These are phyloP conservation scores for Microplitis demolitor DNA, from an alignment of 1,140 invertebrate genomes.

Conservation along the genomic window DNA sequence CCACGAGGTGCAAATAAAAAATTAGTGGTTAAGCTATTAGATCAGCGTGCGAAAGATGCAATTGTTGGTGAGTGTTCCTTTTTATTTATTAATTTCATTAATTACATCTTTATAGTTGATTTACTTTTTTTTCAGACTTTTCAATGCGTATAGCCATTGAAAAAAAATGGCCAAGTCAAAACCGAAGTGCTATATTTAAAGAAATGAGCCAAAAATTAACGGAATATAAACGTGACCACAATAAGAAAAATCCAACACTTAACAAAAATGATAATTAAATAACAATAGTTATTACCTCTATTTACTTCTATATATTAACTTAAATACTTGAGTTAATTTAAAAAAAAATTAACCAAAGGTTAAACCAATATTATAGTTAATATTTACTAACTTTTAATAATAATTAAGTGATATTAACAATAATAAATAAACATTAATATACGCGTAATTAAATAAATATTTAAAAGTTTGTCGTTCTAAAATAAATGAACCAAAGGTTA, in stretches of 20 bases:
- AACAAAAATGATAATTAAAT: neutral
- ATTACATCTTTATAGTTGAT: neutral
- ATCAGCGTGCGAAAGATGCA: neutral
- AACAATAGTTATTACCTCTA: neutral
- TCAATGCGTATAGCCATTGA: too few relatives aligned
- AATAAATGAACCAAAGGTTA: neutral
- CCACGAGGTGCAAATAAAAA: neutral
- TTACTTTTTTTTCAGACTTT: neutral
- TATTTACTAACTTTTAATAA: neutral
- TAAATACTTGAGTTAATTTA: too few relatives aligned
- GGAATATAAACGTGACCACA: too few relatives aligned
- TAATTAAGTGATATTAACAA: neutral
- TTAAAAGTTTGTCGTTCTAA: neutral
- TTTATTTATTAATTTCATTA: neutral
- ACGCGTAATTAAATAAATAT: neutral
- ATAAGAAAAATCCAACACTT: neutral
- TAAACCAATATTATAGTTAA: neutral
- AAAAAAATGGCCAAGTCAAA: too few relatives aligned
- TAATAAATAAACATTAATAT: neutral
- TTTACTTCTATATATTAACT: too few relatives aligned
- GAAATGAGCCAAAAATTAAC: too few relatives aligned
- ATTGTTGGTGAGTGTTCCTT: neutral
- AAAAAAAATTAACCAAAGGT: too few relatives aligned
- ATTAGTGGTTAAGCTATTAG: neutral
- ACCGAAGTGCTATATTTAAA: too few relatives aligned